Conservation (phyloP, 2,797 vertebrate genomes). For the Cheirogaleus major region DNA sequence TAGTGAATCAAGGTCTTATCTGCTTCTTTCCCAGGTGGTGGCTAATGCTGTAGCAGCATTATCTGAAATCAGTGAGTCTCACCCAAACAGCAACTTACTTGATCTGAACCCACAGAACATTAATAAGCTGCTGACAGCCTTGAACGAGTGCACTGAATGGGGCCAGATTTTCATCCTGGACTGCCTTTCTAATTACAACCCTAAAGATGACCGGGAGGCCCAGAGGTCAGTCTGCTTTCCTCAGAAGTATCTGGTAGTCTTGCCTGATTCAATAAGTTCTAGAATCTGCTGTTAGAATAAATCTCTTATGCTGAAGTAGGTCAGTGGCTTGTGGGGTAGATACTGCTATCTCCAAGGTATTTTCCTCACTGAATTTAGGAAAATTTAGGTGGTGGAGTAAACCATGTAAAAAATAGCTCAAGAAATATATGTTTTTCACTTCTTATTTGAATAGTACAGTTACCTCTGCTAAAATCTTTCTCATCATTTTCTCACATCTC, state of each 20-base stretch:
- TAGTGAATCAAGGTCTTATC: not conserved
- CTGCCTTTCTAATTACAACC: conserved; percentile 91
- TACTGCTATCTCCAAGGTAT: not conserved
- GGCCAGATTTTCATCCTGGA: conserved; percentile 92
- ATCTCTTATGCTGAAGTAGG: not conserved
- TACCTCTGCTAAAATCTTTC: not conserved
- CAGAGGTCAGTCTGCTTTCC: conserved; percentile 85
- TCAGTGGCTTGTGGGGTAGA: not conserved
- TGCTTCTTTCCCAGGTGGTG: conserved; percentile 85
- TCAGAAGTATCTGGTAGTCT: not conserved
- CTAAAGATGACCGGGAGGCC: conserved; percentile 90
- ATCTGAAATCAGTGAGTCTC: conserved; percentile 90
- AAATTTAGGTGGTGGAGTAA: conserved; percentile 8
- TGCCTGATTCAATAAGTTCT: not conserved
- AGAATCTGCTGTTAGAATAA: conserved; percentile 4
- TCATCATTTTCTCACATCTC: not conserved
- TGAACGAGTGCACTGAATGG: conserved; percentile 91
- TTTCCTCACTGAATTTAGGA: conserved; percentile 50
- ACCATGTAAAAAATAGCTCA: not conserved
- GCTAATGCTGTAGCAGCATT: conserved; percentile 90
- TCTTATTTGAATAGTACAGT: conserved; percentile 8
- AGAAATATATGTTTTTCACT: conserved; percentile 13
- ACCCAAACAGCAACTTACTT: conserved; percentile 90
- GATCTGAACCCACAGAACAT: conserved; percentile 91
- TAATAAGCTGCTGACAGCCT: conserved; percentile 89